Percentiles rank a stretch among this genome's conserved stretches.
These are phyloP conservation scores for Mactra quadrangularis DNA, from an alignment of 1,140 invertebrate genomes.

Conservation along the genomic window DNA sequence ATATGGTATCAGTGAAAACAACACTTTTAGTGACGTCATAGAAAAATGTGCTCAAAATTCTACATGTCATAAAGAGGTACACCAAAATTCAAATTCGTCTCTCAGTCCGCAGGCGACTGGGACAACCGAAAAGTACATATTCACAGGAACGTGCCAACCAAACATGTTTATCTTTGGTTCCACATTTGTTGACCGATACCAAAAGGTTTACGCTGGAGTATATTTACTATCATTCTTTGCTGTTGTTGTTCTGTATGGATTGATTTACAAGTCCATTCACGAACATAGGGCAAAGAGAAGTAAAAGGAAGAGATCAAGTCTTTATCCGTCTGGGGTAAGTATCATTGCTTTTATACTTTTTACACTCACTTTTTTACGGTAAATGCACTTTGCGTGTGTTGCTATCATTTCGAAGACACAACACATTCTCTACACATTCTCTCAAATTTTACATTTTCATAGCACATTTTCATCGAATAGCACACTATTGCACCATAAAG, in stretches of 20 bases:
- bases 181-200: constrained; percentile 66
- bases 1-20: no score
- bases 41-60: constrained; percentile 10
- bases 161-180: constrained; percentile 64
- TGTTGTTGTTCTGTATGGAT: constrained; percentile 71
- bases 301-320: constrained; percentile 68
- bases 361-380: background rate
- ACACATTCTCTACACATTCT: background rate
- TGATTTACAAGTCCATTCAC: constrained; percentile 71
- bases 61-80: background rate
- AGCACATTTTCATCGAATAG: no score
- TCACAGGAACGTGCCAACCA: constrained; percentile 65
- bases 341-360: no score
- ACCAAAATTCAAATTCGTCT: background rate
- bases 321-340: constrained; percentile 39
- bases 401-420: background rate
- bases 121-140: constrained; percentile 1
- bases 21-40: no score
- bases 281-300: constrained; percentile 66
- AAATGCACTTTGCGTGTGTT: no score
- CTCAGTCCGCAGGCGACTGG: background rate
- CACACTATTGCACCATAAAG: no score
- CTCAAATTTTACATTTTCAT: background rate
- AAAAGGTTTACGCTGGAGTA: constrained; percentile 70
- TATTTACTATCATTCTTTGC: constrained; percentile 70